Conservation (phyloP, 2,888 invertebrate species). For the Tinea trinotella region DNA sequence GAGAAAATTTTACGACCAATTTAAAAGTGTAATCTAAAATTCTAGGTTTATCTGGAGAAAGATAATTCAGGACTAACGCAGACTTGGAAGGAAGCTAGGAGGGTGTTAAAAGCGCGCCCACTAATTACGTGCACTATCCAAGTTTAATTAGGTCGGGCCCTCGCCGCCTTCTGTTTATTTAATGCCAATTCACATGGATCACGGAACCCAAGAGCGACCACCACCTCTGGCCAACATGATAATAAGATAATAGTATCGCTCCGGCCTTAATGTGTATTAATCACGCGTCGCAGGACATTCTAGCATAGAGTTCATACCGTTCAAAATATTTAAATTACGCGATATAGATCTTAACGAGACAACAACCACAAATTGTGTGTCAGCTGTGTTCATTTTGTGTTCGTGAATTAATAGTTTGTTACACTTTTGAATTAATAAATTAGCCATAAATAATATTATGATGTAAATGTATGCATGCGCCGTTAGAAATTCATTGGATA, state of each 20-base stretch:
- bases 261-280: slow-evolving; percentile 27
- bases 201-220: slow-evolving; percentile 1
- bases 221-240: slow-evolving; percentile 20
- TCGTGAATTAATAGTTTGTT: background rate
- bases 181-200: slow-evolving; percentile 8
- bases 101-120: slow-evolving; percentile 22
- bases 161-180: slow-evolving; percentile 15
- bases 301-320: background rate
- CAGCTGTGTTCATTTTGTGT: slow-evolving; percentile 14
- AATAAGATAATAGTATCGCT: slow-evolving; percentile 27
- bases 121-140: slow-evolving; percentile 41
- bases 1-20: slow-evolving; percentile 11
- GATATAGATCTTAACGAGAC: slow-evolving; percentile 18
- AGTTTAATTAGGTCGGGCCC: slow-evolving; percentile 37
- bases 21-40: slow-evolving; percentile 11
- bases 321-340: slow-evolving; percentile 17
- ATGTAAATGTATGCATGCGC: slow-evolving; percentile 1
- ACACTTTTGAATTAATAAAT: slow-evolving; percentile 8
- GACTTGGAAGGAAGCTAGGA: slow-evolving; percentile 20
- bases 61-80: slow-evolving; percentile 7
- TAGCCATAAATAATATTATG: slow-evolving; percentile 2
- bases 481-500: slow-evolving; percentile 9
- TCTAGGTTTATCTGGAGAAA: slow-evolving; percentile 13
- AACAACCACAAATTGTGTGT: slow-evolving; percentile 17
- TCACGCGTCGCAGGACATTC: slow-evolving; percentile 22